These are phyloP conservation scores for Carcina quercana DNA, from an alignment of 2,888 invertebrate species.

Conservation along the genomic window DNA sequence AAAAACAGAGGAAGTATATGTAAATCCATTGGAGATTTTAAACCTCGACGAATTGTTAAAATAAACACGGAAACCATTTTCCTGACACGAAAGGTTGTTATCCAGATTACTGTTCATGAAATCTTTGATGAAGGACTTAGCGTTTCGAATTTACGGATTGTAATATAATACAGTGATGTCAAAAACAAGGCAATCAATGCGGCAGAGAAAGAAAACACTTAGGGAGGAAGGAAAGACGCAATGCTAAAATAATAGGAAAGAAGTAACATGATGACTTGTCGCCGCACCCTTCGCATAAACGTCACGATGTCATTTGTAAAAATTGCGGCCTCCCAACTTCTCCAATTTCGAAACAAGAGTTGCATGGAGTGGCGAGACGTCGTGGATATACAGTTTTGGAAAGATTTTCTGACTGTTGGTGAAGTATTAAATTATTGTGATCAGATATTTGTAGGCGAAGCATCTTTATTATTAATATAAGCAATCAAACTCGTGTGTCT, in stretches of 20 bases:
- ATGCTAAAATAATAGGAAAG: slow-evolving; percentile 65
- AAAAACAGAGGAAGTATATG: slow-evolving; percentile 1
- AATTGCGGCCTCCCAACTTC: slow-evolving; percentile 70
- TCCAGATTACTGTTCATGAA: slow-evolving; percentile 9
- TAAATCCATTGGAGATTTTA: slow-evolving; percentile 6
- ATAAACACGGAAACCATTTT: slow-evolving; percentile 11
- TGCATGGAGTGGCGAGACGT: slow-evolving; percentile 27
- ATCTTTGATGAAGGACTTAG: too few species aligned
- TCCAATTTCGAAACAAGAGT: slow-evolving; percentile 52
- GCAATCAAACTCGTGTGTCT: too few species aligned
- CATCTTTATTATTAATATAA: too few species aligned
- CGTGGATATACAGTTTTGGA: not conserved
- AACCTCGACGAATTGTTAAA: slow-evolving; percentile 8
- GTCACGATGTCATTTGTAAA: slow-evolving; percentile 74
- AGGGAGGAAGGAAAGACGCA: slow-evolving; percentile 39
- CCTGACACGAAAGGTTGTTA: slow-evolving; percentile 11
- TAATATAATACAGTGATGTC: slow-evolving; percentile 8
- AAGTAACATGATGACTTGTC: slow-evolving; percentile 73
- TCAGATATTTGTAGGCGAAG: not conserved
- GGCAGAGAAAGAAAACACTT: slow-evolving; percentile 42
- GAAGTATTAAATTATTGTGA: not conserved
- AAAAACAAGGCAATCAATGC: slow-evolving; percentile 38
- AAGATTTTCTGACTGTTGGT: too few species aligned
- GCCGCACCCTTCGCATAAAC: slow-evolving; percentile 68
- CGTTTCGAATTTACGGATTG: too few species aligned